Base-by-base conservation (phyloP, 2,888 invertebrate genomes). In the Andrena minutula region DNA sequence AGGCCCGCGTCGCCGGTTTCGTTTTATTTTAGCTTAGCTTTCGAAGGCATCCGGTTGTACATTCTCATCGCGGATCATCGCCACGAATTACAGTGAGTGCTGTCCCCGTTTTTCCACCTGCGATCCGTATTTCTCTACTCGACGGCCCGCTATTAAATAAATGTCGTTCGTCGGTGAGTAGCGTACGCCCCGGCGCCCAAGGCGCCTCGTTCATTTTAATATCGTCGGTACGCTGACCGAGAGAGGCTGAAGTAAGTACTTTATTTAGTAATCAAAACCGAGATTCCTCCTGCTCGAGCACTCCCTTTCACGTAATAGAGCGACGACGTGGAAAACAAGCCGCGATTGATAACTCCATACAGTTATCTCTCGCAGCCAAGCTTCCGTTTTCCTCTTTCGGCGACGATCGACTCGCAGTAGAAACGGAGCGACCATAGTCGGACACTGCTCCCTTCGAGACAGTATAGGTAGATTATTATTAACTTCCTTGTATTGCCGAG, bases 21-120 rank as follows among this genome's bases (percentile, higher is more conserved):
- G 92, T 93, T 93, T 94, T 94, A 93, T 94, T 93, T 94, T 93
- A 91, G 91, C 93, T 91, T 89, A 89, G 91, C 92, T 91, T 92
- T 89, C 89, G 92, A 92, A 91, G 92, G 92, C 92, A 93, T 93
- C 92, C 92, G 92, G 93, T 93, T 91, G 92, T 92, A 90, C 91
- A 91, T 92, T 92, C 92, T 91, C 86, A 88, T 85, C 90, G 87
- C 86, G 86, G 86, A 89, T 89, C 90, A 89, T 80, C 90, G 89
- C 90, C 47, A 83, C 88, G 87, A 41, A 87, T 88, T 79, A 73
- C 87, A 91, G 91, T 91, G 89, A 91, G 92, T 90, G 88, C 78
- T 85, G 82, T 51, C 83, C 82, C 76, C 88, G 68, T 82, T 83
- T 78, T 23, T 23, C 23, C 56, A 64, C 74, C 30, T 49, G 58